Evolutionary conservation across 1,140 invertebrate species (phyloP).

Genomic region (Drosophila dunni): DNA sequence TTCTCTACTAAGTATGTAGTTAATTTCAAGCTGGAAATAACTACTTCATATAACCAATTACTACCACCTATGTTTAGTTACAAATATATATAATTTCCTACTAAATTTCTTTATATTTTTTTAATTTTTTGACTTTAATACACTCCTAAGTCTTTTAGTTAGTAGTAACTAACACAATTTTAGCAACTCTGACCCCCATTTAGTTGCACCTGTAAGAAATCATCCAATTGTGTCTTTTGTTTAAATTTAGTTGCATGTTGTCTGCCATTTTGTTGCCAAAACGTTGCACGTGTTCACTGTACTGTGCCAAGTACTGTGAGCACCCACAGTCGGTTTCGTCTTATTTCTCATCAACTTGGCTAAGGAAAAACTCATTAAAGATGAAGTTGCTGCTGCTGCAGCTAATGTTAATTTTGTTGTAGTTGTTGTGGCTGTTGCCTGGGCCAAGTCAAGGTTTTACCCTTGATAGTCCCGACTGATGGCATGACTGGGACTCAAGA

Average conservation of each 20-base stretch:
- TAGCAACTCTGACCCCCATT: neutral
- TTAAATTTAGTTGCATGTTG: neutral
- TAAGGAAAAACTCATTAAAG: constrained; percentile 50
- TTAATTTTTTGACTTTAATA: neutral
- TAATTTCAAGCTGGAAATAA: no score
- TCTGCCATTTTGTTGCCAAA: constrained; percentile 4
- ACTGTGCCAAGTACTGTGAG: neutral
- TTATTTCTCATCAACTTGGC: neutral
- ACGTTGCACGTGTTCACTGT: constrained; percentile 24
- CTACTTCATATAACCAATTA: no score
- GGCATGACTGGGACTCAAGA: constrained; percentile 68
- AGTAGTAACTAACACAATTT: neutral
- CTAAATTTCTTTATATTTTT: no score
- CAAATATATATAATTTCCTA: no score
- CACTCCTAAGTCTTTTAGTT: neutral
- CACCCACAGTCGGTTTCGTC: constrained; percentile 9
- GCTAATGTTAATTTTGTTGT: neutral
- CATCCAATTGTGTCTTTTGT: constrained; percentile 10
- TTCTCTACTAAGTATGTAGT: no score
- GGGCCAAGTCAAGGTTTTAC: constrained; percentile 57
- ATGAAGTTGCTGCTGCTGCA: constrained; percentile 19
- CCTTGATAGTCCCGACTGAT: constrained; percentile 53
- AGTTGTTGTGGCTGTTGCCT: constrained; percentile 19
- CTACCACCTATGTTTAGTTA: no score
- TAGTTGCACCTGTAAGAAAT: neutral